Conservation (phyloP, 1,140 invertebrate species). For the Drosophila pseudoananassae region DNA sequence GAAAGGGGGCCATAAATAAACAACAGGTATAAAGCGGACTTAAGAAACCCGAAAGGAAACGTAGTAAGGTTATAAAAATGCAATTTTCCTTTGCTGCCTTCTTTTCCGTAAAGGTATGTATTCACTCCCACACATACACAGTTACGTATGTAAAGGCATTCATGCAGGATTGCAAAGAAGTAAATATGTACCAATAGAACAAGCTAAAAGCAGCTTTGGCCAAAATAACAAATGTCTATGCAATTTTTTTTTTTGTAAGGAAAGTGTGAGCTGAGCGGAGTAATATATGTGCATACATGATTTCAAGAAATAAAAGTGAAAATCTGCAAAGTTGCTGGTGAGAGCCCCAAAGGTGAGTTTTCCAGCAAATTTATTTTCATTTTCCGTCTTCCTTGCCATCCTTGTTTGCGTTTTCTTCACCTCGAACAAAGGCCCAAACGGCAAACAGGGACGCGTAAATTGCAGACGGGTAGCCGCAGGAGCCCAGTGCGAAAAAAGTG, state of each 20-base stretch:
- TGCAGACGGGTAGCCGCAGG: conserved; percentile 39
- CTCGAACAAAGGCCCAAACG: conserved; percentile 45
- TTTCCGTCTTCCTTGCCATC: conserved; percentile 2
- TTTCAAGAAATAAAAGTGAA: conserved; percentile 33
- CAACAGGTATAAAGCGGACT: conserved; percentile 67
- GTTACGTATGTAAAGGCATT: conserved; percentile 3
- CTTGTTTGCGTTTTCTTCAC: background rate
- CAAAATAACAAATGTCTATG: conserved; percentile 62
- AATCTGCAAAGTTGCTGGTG: conserved; percentile 36
- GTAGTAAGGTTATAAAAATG: conserved; percentile 51
- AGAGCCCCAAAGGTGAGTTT: conserved; percentile 39
- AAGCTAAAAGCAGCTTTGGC: conserved; percentile 43
- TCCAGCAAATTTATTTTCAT: conserved; percentile 19
- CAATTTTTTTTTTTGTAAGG: conserved; percentile 49
- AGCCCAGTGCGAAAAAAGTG: conserved; percentile 41
- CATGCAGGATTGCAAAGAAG: conserved; percentile 16
- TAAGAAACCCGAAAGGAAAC: conserved; percentile 52
- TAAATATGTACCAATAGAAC: conserved; percentile 38
- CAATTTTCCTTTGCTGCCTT: conserved; percentile 36
- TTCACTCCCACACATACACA: background rate
- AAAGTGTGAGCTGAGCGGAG: conserved; percentile 30
- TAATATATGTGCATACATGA: conserved; percentile 46
- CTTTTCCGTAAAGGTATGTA: conserved; percentile 4
- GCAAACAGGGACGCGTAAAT: conserved; percentile 53
- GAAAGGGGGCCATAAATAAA: conserved; percentile 63